phyloP scores from a whole-genome alignment of 2,113 vertebrate genomes.

The Mobula birostris region DNA sequence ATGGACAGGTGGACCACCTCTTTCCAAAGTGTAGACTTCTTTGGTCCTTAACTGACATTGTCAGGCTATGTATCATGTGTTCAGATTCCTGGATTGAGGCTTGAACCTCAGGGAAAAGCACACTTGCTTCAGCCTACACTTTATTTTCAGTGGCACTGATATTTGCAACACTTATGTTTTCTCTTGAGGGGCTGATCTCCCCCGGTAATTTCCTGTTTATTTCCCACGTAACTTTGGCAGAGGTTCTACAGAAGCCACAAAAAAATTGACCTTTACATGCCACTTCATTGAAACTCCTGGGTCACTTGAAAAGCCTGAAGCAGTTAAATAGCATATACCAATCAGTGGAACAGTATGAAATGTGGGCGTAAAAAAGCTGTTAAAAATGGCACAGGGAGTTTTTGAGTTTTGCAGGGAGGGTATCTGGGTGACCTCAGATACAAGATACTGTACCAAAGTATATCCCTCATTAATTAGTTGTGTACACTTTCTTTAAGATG shows the following conservation, averaged over 20 bases:
- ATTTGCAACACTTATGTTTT: background rate
- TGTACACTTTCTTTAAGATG: background rate
- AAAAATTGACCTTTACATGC: no score
- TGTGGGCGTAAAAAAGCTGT: background rate
- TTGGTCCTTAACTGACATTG: no score
- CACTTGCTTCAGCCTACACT: background rate
- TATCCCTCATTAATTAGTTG: background rate
- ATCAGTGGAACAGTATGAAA: background rate
- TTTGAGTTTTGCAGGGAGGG: background rate
- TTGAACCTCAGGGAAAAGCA: background rate
- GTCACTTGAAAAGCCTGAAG: background rate
- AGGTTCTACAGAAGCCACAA: background rate
- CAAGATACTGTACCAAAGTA: background rate
- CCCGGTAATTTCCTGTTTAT: background rate
- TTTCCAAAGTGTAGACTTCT: no score
- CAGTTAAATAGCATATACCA: background rate
- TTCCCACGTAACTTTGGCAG: background rate
- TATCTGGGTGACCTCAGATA: background rate
- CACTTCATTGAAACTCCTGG: background rate
- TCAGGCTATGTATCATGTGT: no score
- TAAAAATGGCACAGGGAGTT: background rate
- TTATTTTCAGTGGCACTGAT: background rate
- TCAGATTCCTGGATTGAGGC: no score
- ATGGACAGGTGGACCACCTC: no score
- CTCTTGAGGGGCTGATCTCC: background rate